Conservation (phyloP, 2,797 vertebrate species). For the Oryzias dopingdopingensis region DNA sequence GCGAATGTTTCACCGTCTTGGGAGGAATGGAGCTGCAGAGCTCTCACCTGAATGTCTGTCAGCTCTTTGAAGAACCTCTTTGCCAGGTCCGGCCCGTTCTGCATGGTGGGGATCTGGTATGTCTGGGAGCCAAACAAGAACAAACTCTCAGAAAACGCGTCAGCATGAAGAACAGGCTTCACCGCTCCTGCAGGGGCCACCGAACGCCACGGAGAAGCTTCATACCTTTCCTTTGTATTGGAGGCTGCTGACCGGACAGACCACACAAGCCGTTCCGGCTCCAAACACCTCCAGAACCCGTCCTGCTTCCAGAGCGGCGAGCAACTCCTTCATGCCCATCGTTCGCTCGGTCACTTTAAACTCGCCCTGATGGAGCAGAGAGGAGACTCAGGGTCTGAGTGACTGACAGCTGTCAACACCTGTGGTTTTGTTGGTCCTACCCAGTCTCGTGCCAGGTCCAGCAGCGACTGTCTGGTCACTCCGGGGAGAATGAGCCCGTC, state of each 20-base stretch:
- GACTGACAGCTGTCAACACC: too few relatives aligned
- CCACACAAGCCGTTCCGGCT: conserved; percentile 88
- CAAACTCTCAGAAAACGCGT: too few relatives aligned
- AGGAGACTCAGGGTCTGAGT: too few relatives aligned
- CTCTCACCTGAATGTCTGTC: conserved; percentile 85
- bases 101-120: conserved; percentile 86
- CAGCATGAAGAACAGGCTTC: too few relatives aligned
- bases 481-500: conserved; percentile 89
- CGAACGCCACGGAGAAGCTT: too few relatives aligned
- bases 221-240: conserved; percentile 82
- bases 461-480: conserved; percentile 85
- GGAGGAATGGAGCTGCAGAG: too few relatives aligned
- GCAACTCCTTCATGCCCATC: conserved; percentile 78
- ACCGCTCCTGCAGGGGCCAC: neutral
- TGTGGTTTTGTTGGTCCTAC: conserved; percentile 59
- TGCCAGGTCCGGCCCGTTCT: conserved; percentile 84
- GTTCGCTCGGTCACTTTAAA: conserved; percentile 83
- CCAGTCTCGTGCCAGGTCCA: conserved; percentile 85
- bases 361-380: conserved; percentile 72
- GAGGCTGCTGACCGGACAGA: conserved; percentile 86
- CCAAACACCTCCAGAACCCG: conserved; percentile 86
- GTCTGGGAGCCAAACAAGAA: conserved; percentile 59
- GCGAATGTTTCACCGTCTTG: too few relatives aligned
- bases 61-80: conserved; percentile 85
- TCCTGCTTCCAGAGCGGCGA: conserved; percentile 73